Evolutionary conservation across 2,888 invertebrate species (phyloP), one percentile per base, ranked within the genome.

Genomic region (Orthonychiurus folsomi): DNA sequence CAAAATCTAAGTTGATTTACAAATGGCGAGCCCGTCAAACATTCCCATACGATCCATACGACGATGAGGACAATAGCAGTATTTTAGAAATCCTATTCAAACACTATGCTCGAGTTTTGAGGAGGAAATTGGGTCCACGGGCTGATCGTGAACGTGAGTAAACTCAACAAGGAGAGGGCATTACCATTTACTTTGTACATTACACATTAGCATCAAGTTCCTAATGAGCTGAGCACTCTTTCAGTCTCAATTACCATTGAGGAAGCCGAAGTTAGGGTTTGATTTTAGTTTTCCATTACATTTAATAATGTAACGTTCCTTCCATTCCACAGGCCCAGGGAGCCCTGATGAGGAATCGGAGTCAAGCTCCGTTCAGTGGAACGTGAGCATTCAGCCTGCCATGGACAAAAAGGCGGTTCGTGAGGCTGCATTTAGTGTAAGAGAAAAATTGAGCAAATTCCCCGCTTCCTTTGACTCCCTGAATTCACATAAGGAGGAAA

Each of bases 371-470:
- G 37, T 37, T 37, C 59, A 59, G 37, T 59, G 59, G 59, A 59
- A 50, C 50, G 23, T 59, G n/a, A 59, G 59, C 50, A 25, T 59
- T n/a, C 50, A 50, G 20, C 21, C 59, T 48, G 59, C 28, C 23
- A 59, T 59, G 59, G 59, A 59, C 20, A 59, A 59, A 37, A 59
- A 59, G 26, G 12, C 50, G 3, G 68, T 72, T 21, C 72, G 72
- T 69, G 72, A 70, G 61, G 70, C 70, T 63, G 72, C 72, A 69
- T 69, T 66, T 59, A 68, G 67, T 69, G 72, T 72, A 52, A 50
- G 66, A 53, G n/a, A n/a, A n/a, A n/a, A n/a, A n/a, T n/a, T n/a
- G n/a, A n/a, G n/a, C 59, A 50, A 67, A 62, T 66, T 57, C 21
- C 23, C 27, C 3, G 20, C 5, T n/a, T 56, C 3, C 23, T 24